Conservation (phyloP, 2,797 vertebrate species). For the Lates japonicus region DNA sequence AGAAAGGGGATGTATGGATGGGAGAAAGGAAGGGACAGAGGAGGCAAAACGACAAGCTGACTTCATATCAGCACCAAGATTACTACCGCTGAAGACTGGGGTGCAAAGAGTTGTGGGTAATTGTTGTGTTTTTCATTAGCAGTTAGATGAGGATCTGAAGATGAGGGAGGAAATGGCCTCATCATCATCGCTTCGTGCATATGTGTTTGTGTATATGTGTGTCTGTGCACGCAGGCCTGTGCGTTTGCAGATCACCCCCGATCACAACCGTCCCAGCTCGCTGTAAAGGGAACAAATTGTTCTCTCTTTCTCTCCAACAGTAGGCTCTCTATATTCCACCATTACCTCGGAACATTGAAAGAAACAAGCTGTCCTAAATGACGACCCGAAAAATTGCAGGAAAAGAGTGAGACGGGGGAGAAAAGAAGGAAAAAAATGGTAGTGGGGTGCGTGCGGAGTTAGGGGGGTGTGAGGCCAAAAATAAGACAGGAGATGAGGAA, state of each 20-base stretch:
- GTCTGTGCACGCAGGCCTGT: slow-evolving; percentile 25
- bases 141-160: slow-evolving; percentile 86
- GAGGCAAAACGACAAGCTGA: slow-evolving; percentile 60
- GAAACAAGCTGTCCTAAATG: slow-evolving; percentile 81
- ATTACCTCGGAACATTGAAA: slow-evolving; percentile 85
- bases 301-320: slow-evolving; percentile 70
- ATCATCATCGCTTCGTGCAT: slow-evolving; percentile 81
- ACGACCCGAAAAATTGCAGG: slow-evolving; percentile 79
- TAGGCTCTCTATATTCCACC: slow-evolving; percentile 74
- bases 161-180: slow-evolving; percentile 88
- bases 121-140: slow-evolving; percentile 89
- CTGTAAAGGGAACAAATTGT: slow-evolving; percentile 86
- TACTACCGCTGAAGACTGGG: slow-evolving; percentile 76
- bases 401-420: slow-evolving; percentile 58
- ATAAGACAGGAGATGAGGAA: slow-evolving; percentile 80
- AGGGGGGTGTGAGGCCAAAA: slow-evolving; percentile 63
- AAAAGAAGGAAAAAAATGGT: slow-evolving; percentile 32
- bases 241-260: slow-evolving; percentile 75
- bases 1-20: slow-evolving; percentile 43
- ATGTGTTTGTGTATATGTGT: slow-evolving; percentile 38
- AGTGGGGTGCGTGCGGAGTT: slow-evolving; percentile 21
- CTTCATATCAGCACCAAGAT: slow-evolving; percentile 78
- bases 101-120: slow-evolving; percentile 85
- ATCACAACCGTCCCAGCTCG: slow-evolving; percentile 72
- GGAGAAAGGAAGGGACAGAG: slow-evolving; percentile 52